These are phyloP conservation scores for Ardeotis arabs DNA, from an alignment of 2,113 vertebrate genomes.

Conservation along the genomic window DNA sequence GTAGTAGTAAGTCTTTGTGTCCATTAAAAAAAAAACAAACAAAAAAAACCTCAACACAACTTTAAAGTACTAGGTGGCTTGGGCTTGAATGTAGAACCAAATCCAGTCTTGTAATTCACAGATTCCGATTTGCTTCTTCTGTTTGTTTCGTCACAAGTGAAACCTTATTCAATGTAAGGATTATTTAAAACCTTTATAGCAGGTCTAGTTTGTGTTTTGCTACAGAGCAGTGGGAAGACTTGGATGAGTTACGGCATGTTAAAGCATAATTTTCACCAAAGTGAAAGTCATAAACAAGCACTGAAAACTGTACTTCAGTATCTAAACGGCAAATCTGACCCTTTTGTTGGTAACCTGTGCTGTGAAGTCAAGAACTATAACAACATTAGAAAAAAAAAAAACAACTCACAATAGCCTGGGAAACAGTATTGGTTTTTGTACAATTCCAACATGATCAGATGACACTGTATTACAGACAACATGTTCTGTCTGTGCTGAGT, in stretches of 20 bases:
- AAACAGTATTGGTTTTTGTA: neutral
- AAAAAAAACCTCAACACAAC: too few species aligned
- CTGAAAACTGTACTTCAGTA: neutral
- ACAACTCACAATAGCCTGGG: neutral
- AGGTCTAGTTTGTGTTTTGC: neutral
- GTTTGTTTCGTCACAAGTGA: neutral
- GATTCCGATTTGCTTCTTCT: neutral
- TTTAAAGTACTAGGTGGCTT: neutral
- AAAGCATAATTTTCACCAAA: neutral
- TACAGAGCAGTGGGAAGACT: neutral
- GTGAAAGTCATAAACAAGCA: neutral
- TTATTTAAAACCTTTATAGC: neutral
- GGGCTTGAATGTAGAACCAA: neutral
- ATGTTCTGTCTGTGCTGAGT: neutral
- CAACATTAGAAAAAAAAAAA: neutral
- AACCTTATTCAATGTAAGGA: neutral
- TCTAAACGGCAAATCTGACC: neutral
- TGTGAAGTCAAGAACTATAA: neutral
- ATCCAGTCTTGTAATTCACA: neutral
- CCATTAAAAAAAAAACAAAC: neutral
- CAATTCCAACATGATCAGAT: neutral
- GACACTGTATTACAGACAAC: neutral
- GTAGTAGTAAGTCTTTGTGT: rapidly evolving
- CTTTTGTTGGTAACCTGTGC: neutral
- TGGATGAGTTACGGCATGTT: neutral